Evolutionary conservation across 2,888 invertebrate genomes (phyloP).

Genomic region (Rhagonycha fulva): DNA sequence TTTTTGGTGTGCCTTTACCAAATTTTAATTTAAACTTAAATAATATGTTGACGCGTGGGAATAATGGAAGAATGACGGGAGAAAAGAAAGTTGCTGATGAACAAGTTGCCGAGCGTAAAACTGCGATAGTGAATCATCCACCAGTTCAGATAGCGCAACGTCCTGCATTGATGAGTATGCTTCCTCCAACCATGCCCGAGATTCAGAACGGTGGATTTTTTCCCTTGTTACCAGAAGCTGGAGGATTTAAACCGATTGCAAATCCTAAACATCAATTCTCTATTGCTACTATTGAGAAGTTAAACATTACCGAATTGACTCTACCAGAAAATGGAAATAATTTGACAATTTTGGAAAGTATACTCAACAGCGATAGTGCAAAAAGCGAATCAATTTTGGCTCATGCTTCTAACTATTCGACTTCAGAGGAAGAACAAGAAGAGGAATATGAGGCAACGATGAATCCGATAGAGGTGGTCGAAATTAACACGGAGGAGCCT

Average conservation of each 20-base stretch:
- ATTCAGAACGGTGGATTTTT: constrained; percentile 78
- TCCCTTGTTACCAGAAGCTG: constrained; percentile 73
- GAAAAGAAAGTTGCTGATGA: constrained; percentile 38
- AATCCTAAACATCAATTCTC: constrained; percentile 49
- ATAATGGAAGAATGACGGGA: constrained; percentile 49
- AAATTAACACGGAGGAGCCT: background rate
- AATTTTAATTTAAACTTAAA: constrained; percentile 73
- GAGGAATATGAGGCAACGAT: background rate
- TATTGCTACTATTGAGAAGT: constrained; percentile 35
- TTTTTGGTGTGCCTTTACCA: constrained; percentile 83
- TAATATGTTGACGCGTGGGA: constrained; percentile 58
- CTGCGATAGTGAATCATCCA: constrained; percentile 47
- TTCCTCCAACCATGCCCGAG: constrained; percentile 61
- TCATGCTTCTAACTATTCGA: background rate
- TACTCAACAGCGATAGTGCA: background rate
- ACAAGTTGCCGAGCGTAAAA: constrained; percentile 43
- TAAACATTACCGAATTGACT: constrained; percentile 35
- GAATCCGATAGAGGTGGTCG: background rate
- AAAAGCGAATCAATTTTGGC: background rate
- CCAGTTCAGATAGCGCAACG: constrained; percentile 43
- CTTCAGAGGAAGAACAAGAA: background rate
- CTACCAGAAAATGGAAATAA: constrained; percentile 16
- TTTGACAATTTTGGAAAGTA: background rate
- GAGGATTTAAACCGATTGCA: constrained; percentile 74
- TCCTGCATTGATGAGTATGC: constrained; percentile 39